Evolutionary conservation across 1,140 invertebrate species (phyloP).

Genomic region (Octopus sinensis): DNA sequence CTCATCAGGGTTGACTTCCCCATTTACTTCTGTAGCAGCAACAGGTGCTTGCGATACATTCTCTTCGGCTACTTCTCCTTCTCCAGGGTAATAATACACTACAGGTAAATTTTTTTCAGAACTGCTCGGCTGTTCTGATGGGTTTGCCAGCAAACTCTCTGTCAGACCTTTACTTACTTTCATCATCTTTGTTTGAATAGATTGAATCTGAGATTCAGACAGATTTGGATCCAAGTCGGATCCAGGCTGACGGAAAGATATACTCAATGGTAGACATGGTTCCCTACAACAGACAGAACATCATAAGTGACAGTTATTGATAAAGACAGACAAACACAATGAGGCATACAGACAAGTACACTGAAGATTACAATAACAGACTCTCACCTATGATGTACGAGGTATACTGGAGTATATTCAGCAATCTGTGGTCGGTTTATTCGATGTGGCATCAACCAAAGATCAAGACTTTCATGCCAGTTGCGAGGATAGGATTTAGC

Average conservation of each 20-base stretch:
- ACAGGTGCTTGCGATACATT: too few species aligned
- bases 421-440: constrained; percentile 26
- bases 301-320: not conserved
- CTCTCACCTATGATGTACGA: constrained; percentile 32
- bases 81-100: not conserved
- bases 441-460: constrained; percentile 32
- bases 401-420: constrained; percentile 34
- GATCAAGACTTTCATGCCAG: constrained; percentile 36
- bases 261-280: constrained; percentile 1
- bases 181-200: not conserved
- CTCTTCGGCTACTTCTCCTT: not conserved
- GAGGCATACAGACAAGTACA: not conserved
- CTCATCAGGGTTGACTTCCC: too few species aligned
- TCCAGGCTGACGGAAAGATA: not conserved
- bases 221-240: not conserved
- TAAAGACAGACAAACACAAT: not conserved
- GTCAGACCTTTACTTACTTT: not conserved
- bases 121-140: not conserved
- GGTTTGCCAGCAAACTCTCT: not conserved
- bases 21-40: too few species aligned
- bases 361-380: not conserved
- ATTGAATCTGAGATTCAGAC: not conserved
- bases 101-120: not conserved
- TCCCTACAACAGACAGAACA: not conserved
- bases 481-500: constrained; percentile 23